Conservation (phyloP, 2,888 invertebrate genomes). For the Drosophila mayaguana region DNA sequence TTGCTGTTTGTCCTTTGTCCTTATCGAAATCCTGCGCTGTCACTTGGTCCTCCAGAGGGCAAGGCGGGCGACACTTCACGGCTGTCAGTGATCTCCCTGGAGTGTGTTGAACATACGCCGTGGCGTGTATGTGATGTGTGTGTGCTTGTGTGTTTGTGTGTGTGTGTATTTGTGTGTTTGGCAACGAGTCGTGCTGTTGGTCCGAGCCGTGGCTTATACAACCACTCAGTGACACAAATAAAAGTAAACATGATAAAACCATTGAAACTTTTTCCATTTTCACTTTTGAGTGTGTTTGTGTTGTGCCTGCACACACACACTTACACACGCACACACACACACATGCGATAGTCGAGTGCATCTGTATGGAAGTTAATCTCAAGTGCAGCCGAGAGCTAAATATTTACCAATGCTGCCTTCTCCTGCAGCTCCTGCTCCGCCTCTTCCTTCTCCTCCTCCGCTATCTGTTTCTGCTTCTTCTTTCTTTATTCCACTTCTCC, state of each 20-base stretch:
- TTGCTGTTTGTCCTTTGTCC: constrained; percentile 49
- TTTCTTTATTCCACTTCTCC: too few species aligned
- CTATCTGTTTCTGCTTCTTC: constrained; percentile 3
- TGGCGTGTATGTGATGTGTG: constrained; percentile 3
- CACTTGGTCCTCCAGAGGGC: constrained; percentile 55
- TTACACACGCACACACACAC: constrained; percentile 18
- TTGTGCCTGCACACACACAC: constrained; percentile 56
- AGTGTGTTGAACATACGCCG: constrained; percentile 73
- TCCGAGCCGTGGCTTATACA: constrained; percentile 69
- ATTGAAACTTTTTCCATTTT: constrained; percentile 81
- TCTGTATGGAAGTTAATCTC: constrained; percentile 74
- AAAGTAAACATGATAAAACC: constrained; percentile 80
- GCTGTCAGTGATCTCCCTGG: constrained; percentile 76
- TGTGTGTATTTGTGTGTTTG: constrained; percentile 14
- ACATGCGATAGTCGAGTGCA: constrained; percentile 32
- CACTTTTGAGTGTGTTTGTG: constrained; percentile 80
- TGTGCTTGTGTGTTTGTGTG: constrained; percentile 29
- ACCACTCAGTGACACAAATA: constrained; percentile 81
- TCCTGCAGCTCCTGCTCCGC: not conserved
- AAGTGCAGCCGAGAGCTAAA: constrained; percentile 80
- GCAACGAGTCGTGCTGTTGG: constrained; percentile 22
- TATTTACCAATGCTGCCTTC: constrained; percentile 63
- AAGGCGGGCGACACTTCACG: constrained; percentile 61
- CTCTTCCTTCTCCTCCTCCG: not conserved
- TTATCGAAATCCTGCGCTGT: constrained; percentile 75